Evolutionary conservation across 2,797 vertebrate species (phyloP).

Genomic region (Menidia menidia): DNA sequence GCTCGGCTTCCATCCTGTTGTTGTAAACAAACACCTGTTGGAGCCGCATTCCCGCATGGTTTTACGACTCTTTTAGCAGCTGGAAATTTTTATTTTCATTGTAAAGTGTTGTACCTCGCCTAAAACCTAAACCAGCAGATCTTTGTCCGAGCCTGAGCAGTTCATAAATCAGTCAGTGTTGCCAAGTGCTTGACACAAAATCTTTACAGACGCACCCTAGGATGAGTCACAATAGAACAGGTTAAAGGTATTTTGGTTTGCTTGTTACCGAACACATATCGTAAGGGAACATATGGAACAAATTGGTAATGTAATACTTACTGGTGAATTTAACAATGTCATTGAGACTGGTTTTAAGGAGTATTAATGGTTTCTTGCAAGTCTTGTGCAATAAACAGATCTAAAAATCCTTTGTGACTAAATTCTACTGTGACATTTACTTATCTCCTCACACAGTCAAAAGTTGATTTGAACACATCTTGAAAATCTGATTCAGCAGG

Average conservation of each 20-base stretch:
- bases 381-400: no score
- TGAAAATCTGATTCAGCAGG: no score
- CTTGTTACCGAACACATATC: constrained; percentile 1
- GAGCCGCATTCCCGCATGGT: constrained; percentile 21
- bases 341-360: not conserved
- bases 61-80: not conserved
- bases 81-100: not conserved
- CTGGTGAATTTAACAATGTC: not conserved
- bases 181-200: constrained; percentile 29
- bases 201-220: constrained; percentile 38
- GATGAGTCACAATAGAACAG: constrained; percentile 3
- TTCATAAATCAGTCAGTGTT: constrained; percentile 15
- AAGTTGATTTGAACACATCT: no score
- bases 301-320: not conserved
- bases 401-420: no score
- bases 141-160: constrained; percentile 4
- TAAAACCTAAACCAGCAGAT: not conserved
- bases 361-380: not conserved
- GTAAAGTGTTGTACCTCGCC: not conserved
- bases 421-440: no score
- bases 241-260: constrained; percentile 31
- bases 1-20: not conserved
- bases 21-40: constrained; percentile 16
- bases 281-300: not conserved
- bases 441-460: no score